Evolutionary conservation across 2,888 invertebrate species (phyloP), one percentile per base, ranked within the genome.

Genomic region (Stramonita haemastoma): DNA sequence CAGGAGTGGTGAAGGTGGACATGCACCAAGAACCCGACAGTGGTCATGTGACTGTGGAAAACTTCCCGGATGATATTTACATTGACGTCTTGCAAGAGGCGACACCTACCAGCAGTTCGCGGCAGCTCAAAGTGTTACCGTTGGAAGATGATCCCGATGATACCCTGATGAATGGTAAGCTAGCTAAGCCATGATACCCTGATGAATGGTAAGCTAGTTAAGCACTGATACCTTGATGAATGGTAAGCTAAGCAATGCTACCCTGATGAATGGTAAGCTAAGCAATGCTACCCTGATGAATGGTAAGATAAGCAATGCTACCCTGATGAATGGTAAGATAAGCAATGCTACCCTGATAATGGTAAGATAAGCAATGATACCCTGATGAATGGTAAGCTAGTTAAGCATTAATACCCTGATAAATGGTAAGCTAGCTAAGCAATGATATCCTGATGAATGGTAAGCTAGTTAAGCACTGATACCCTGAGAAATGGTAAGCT

Each of bases 31-130:
- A 86, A 32, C 56, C 73, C 0, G 36, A 70, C 73, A 57, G 84
- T 19, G 56, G 46, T 77, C 70, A 70, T 60, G 73, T 79, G 32
- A 36, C 57, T 13, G 70, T 87, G 36, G 85, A 87, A 15, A 87
- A 85, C 17, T 90, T 87, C 87, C 89, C 90, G n/a, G 91, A 91
- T 70, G 90, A 91, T 70, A 85, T 90, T 22, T 91, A 91, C 66
- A 89, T 91, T 26, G 91, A 91, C 70, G 91, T 90, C 19, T 85
- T 90, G 22, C 73, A 87, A n/a, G 83, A 84, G 15, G 83, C 57
- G 32, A 46, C 70, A 22, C 79, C 77, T 36, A 90, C 32, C 29
- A 83, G 70, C 60, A 81, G 60, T 36, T 46, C 90, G 2, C 56
- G 84, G 26, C 70, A 79, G n/a, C 84, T 91, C 70, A 91, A 86